These are phyloP conservation scores for Sesamia nonagrioides DNA, from an alignment of 1,140 invertebrate species.

Conservation along the genomic window DNA sequence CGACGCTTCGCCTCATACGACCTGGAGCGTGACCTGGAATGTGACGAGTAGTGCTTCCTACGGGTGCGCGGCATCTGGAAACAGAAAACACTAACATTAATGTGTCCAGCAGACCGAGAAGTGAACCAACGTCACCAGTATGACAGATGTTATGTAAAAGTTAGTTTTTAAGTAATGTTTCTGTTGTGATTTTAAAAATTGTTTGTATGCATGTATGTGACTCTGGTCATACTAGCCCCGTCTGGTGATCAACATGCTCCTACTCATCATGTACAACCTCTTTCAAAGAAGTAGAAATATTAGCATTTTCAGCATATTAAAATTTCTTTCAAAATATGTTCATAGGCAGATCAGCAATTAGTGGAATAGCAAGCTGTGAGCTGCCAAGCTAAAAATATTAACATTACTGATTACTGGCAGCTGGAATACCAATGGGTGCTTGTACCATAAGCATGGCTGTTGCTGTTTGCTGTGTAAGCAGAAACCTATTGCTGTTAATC, in stretches of 20 bases:
- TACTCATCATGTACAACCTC: background rate
- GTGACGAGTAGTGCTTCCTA: constrained; percentile 92
- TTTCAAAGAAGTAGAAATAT: constrained; percentile 48
- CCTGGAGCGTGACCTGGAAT: constrained; percentile 86
- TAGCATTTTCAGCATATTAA: constrained; percentile 50
- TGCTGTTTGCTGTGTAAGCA: constrained; percentile 56
- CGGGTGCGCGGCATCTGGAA: constrained; percentile 93
- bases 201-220: background rate
- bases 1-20: constrained; percentile 88
- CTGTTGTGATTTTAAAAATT: background rate
- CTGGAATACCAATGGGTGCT: constrained; percentile 20
- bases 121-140: constrained; percentile 20
- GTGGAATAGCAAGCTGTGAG: constrained; percentile 27
- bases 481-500: constrained; percentile 46
- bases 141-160: constrained; percentile 30
- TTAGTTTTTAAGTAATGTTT: constrained; percentile 17
- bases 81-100: constrained; percentile 38
- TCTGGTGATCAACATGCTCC: constrained; percentile 12
- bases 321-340: background rate
- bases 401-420: constrained; percentile 41
- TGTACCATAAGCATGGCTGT: constrained; percentile 57
- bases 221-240: constrained; percentile 23
- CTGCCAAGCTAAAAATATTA: constrained; percentile 49
- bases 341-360: constrained; percentile 17
- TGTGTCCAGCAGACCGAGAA: constrained; percentile 12